Evolutionary conservation across 1,140 invertebrate genomes (phyloP), one percentile per base, ranked within the genome.

Genomic region (Micrasema longulum): DNA sequence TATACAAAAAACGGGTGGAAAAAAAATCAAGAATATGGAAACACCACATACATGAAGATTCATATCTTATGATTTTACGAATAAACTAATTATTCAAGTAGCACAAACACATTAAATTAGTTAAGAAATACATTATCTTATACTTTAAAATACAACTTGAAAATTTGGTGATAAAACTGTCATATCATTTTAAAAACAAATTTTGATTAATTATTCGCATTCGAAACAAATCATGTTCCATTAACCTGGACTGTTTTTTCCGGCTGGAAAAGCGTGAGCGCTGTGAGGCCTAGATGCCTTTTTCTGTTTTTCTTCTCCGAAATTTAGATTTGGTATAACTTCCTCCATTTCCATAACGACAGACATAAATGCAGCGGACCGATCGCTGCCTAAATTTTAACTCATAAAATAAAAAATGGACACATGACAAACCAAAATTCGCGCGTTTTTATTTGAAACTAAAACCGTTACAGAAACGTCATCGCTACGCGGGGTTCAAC

Each of bases 331-430:
- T 47, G 82, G 83, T 41, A 75, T 80, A 71, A 80, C 81, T 73
- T 84, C 83, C 76, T 81, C 82, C 47, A 84, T 75, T 55, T 82
- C 81, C 81, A 80, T 82, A 45, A 78, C 83, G 80, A 84, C 72
- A 80, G 83, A 82, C 84, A 85, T 84, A 77, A 74, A 77, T 72
- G 69, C 53, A 71, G 22, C 60, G 43, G 45, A 23, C 31, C 31
- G 11, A 20, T 9, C 43, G 6, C 43, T 20, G 22, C 22, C 26
- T 64, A 64, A 45, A 48, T 64, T 47, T 43, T 41, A 64, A 64
- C 60, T 41, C 60, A 64, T 64, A 64, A 45, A 26, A 45, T 41
- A n/a, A 43, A 45, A 26, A 47, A 47, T 31, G 60, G 22, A 64
- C 60, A 64, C 60, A 64, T 64, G 38, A n/a, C 11, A 60, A 60